phyloP scores from a whole-genome alignment of 2,797 vertebrate genomes.

The Acanthiza pusilla region DNA sequence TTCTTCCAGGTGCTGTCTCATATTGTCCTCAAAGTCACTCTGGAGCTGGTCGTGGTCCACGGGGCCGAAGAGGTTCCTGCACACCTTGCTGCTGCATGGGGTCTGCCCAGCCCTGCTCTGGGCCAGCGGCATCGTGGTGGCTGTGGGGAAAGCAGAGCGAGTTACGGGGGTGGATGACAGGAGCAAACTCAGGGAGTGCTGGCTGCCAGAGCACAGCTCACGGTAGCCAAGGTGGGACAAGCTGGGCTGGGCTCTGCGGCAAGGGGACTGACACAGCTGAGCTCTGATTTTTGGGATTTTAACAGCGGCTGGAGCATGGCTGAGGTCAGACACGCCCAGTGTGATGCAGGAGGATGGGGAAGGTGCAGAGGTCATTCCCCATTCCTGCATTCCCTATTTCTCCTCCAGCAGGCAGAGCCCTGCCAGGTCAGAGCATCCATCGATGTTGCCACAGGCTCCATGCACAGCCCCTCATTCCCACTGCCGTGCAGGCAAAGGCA shows the following conservation, averaged over 20 bases:
- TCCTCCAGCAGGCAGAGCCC: neutral
- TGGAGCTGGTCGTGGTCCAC: constrained; percentile 84
- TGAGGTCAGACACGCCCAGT: neutral
- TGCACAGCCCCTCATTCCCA: neutral
- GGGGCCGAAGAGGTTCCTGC: constrained; percentile 86
- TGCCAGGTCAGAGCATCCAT: neutral
- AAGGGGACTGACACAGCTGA: neutral
- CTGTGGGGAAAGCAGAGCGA: neutral
- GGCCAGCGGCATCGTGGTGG: constrained; percentile 71
- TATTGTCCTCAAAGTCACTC: constrained; percentile 68
- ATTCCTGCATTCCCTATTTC: neutral
- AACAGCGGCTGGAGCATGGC: neutral
- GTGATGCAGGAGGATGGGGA: neutral
- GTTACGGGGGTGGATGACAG: neutral
- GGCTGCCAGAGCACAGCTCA: neutral
- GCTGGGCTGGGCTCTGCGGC: neutral
- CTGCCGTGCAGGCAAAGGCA: neutral
- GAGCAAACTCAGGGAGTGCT: neutral
- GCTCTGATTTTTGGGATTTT: neutral
- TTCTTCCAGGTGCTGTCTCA: constrained; percentile 79
- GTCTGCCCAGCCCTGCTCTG: constrained; percentile 35
- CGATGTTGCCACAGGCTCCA: rapidly evolving
- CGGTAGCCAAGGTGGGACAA: neutral
- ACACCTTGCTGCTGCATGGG: constrained; percentile 65
- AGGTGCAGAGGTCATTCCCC: neutral